phyloP scores from a whole-genome alignment of 2,888 invertebrate species.

The Seira ritae region DNA sequence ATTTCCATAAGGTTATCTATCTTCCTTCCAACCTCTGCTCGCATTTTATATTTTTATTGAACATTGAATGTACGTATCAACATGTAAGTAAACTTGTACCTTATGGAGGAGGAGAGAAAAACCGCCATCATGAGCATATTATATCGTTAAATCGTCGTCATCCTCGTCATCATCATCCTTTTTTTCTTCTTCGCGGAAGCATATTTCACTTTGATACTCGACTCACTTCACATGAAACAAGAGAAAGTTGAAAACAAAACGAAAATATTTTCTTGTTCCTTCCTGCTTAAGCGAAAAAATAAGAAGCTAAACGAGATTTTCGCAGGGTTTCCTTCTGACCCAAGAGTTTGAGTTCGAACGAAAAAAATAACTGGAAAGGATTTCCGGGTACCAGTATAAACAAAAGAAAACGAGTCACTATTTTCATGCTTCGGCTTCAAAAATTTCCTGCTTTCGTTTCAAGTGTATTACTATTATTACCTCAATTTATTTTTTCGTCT shows the following conservation, averaged over 20 bases:
- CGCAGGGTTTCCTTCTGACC: not conserved
- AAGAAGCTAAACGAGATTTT: not conserved
- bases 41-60: not conserved
- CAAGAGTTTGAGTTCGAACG: slow-evolving; percentile 2
- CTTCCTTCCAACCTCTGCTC: slow-evolving; percentile 2
- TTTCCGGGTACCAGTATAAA: slow-evolving; percentile 8
- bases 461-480: slow-evolving; percentile 6
- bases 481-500: slow-evolving; percentile 8
- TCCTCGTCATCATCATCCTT: slow-evolving; percentile 15
- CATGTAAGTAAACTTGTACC: not conserved
- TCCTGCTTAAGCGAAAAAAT: not conserved
- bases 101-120: not conserved
- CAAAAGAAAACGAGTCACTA: not conserved
- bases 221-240: slow-evolving; percentile 27
- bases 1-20: not conserved
- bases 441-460: not conserved
- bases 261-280: not conserved
- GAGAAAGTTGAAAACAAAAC: slow-evolving; percentile 41
- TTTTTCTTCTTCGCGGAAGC: slow-evolving; percentile 28
- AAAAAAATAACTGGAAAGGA: slow-evolving; percentile 24
- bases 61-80: not conserved
- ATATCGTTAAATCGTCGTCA: slow-evolving; percentile 42
- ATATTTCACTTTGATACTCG: slow-evolving; percentile 33
- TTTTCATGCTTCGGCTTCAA: not conserved
- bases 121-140: slow-evolving; percentile 6